Conservation (phyloP, 1,140 invertebrate species). For the Aphaenogaster rudis region DNA sequence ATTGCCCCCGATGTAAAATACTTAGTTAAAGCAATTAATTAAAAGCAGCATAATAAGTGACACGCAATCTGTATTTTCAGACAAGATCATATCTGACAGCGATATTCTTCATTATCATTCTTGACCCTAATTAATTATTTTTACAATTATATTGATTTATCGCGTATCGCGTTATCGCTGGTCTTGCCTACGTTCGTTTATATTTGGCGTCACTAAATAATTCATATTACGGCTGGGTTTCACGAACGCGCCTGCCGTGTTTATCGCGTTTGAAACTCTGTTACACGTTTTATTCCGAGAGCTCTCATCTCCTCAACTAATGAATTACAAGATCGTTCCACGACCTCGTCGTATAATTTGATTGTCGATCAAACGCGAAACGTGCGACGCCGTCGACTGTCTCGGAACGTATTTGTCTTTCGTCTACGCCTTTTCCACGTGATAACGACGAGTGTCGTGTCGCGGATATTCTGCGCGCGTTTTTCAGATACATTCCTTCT, state of each 20-base stretch:
- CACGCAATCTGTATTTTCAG: constrained; percentile 10
- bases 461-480: neutral
- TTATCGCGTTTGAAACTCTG: constrained; percentile 10
- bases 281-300: neutral
- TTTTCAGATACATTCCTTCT: neutral
- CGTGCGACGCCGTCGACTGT: too few species aligned
- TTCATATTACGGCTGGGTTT: constrained; percentile 28
- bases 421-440: neutral
- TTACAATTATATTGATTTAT: constrained; percentile 58
- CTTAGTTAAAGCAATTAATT: constrained; percentile 20
- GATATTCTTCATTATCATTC: neutral
- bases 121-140: constrained; percentile 50
- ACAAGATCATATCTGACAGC: neutral
- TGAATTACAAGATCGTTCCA: neutral
- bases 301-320: neutral
- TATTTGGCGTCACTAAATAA: constrained; percentile 54
- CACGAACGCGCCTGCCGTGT: neutral
- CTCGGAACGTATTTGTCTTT: neutral
- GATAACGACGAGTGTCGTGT: neutral
- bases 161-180: constrained; percentile 12
- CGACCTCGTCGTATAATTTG: neutral
- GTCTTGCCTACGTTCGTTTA: constrained; percentile 35
- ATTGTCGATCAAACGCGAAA: constrained; percentile 33
- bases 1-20: neutral
- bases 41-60: constrained; percentile 1